Percentiles rank a stretch among this genome's conserved stretches.
Conservation (phyloP, 1,140 invertebrate species). For the Limonius californicus region DNA sequence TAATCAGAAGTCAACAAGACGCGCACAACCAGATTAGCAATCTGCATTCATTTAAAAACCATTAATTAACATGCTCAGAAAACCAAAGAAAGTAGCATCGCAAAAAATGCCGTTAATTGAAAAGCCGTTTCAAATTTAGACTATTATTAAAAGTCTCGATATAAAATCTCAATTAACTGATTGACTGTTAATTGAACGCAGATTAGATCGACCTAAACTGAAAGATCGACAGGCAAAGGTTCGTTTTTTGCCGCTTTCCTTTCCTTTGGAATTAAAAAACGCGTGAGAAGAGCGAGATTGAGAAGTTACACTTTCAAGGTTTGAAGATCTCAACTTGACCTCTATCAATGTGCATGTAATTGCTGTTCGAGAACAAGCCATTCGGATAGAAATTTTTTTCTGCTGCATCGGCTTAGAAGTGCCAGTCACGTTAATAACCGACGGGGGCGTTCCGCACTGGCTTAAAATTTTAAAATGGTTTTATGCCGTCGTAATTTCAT, state of each 20-base stretch:
- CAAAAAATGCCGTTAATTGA: no score
- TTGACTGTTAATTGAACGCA: no score
- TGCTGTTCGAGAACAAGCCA: background rate
- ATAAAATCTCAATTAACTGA: no score
- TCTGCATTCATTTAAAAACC: background rate
- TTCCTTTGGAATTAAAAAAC: no score
- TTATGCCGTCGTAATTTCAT: conserved; percentile 2
- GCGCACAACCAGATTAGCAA: background rate
- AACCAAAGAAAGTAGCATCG: background rate
- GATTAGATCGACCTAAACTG: no score
- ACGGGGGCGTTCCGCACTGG: background rate
- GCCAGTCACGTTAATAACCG: conserved; percentile 8
- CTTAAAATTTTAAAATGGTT: conserved; percentile 6
- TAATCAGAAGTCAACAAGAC: background rate
- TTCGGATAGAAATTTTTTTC: background rate
- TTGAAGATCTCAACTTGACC: background rate
- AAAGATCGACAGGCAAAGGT: no score
- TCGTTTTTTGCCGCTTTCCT: no score
- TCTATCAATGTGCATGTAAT: background rate
- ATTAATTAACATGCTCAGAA: background rate
- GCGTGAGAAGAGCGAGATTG: no score
- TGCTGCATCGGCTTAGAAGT: background rate
- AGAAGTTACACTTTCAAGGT: background rate
- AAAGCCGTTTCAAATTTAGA: no score
- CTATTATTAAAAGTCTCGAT: no score